Percentiles rank a stretch among this genome's conserved stretches.
Evolutionary conservation across 2,888 invertebrate genomes (phyloP).

Genomic region (Nomada ferruginata): DNA sequence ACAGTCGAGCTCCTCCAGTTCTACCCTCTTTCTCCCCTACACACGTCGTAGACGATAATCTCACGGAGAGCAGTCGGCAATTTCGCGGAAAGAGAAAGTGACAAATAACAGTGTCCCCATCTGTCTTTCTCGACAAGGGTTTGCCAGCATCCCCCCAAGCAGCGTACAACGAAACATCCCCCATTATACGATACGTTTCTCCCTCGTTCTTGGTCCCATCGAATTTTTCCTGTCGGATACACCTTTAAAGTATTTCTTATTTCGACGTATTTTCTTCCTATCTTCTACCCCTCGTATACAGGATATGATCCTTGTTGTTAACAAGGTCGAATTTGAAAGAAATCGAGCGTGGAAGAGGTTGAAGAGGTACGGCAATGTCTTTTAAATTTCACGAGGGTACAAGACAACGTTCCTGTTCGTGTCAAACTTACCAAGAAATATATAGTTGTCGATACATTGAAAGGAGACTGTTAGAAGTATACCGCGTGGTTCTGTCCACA

Average conservation of each 20-base stretch:
- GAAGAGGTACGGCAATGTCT: neutral
- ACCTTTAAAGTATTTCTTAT: conserved; percentile 29
- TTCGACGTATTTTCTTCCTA: conserved; percentile 30
- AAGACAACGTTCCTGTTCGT: neutral
- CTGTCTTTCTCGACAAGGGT: conserved; percentile 4
- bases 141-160: conserved; percentile 21
- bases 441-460: neutral
- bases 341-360: neutral
- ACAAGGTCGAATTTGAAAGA: neutral
- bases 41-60: conserved; percentile 4
- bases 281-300: neutral
- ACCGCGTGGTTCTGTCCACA: neutral
- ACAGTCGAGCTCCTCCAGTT: conserved; percentile 5
- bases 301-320: neutral
- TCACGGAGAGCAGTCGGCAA: conserved; percentile 34
- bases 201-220: neutral
- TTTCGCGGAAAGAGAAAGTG: conserved; percentile 24
- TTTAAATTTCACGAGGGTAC: conserved; percentile 8
- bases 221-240: neutral
- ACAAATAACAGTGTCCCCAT: conserved; percentile 35
- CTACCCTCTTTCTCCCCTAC: neutral
- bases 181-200: conserved; percentile 57
- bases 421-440: neutral
- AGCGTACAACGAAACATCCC: conserved; percentile 60
- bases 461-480: neutral